Percentiles rank a stretch among this genome's conserved stretches.
Evolutionary conservation across 2,888 invertebrate species (phyloP).

Genomic region (Orthosia gracilis): DNA sequence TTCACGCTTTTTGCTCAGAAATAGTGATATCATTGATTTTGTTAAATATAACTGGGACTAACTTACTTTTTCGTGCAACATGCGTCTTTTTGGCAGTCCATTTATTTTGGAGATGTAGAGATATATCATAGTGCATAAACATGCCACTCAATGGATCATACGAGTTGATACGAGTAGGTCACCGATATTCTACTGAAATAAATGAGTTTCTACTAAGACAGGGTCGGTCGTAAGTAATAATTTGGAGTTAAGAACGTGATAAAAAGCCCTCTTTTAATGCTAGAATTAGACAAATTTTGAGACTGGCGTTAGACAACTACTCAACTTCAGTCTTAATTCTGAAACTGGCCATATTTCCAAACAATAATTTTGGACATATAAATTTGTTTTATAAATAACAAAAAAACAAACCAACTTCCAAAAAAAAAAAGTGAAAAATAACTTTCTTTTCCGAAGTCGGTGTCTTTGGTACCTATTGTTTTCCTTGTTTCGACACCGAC

Average conservation of each 20-base stretch:
- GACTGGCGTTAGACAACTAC: background rate
- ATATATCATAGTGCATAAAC: constrained; percentile 31
- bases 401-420: too few species aligned
- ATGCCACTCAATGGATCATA: constrained; percentile 24
- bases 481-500: too few species aligned
- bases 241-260: background rate
- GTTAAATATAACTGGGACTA: constrained; percentile 30
- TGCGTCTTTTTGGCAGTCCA: constrained; percentile 35
- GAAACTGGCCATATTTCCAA: background rate
- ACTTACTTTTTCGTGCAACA: constrained; percentile 37
- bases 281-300: background rate
- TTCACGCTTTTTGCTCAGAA: constrained; percentile 53
- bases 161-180: constrained; percentile 42
- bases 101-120: constrained; percentile 16
- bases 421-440: too few species aligned
- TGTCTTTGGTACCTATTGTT: too few species aligned
- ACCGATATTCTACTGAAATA: constrained; percentile 34
- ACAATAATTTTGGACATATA: background rate
- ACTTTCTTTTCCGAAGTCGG: too few species aligned
- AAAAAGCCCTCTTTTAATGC: background rate
- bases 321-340: background rate
- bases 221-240: background rate
- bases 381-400: constrained; percentile 14
- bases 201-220: constrained; percentile 1
- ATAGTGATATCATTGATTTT: constrained; percentile 53